Evolutionary conservation across 2,113 vertebrate genomes (phyloP), one percentile per base, ranked within the genome.

Genomic region (Crotalus helleri): DNA sequence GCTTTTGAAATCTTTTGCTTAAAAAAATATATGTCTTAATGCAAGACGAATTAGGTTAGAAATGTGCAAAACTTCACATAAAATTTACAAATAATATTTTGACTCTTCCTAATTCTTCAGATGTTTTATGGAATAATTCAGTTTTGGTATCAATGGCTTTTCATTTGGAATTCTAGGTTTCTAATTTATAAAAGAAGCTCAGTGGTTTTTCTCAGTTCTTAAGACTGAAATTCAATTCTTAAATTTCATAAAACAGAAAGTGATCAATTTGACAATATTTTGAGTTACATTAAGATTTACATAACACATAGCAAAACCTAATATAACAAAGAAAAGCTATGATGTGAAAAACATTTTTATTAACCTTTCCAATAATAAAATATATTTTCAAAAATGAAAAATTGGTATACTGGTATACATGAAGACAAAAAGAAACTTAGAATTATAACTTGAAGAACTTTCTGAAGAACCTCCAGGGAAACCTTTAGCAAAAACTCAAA

Each of bases 301-400:
- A n/a, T 57, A 92, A 87, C 39, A 51, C 4, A 9, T 89, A 39
- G 54, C 39, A 12, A 86, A 49, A 53, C 23, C 69, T 33, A 6
- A 19, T 91, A 89, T 13, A 69, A 74, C 1, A 51, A 4, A 46
- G 90, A 74, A 85, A 92, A 92, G 4, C 11, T 90, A 44, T 26
- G 1, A 49, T 59, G 59, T 23, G 64, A 74, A 93, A 94, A 91
- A 23, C 1, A 92, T 64, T 57, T 51, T 92, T 0, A n/a, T 92
- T 92, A 91, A 90, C 87, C 53, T 91, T 94, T 21, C 92, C 94
- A 94, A 93, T 90, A 85, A 19, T 57, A 17, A 55, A 74, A 26
- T 49, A 3, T 91, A 39, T 74, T 74, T 74, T 64, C 4, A 29
- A 81, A 6, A 58, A 46, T 5, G 6, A 91, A 85, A 61, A 59